Evolutionary conservation across 92 coral and sea anemone species (phyloP).

Genomic region (Siderastrea radians): DNA sequence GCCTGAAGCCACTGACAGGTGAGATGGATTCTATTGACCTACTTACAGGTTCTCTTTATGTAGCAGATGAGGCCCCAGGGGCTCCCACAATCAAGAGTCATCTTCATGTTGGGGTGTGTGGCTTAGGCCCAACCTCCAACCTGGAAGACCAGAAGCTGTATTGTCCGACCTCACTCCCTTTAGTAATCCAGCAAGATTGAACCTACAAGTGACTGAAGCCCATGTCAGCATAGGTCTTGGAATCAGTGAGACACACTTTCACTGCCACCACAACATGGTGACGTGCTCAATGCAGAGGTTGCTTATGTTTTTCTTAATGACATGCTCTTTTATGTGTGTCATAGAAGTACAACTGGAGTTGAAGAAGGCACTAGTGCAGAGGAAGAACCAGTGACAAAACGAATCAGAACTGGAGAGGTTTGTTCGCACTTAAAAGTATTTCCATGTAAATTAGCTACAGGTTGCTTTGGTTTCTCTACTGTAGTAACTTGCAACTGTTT

Average conservation of each 20-base stretch:
- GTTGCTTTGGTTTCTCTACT: neutral
- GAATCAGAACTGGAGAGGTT: conserved; percentile 80
- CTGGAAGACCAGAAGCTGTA: neutral
- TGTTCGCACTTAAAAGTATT: neutral
- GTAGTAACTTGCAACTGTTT: neutral
- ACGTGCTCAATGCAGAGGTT: neutral
- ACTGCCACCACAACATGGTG: neutral
- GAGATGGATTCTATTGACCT: neutral
- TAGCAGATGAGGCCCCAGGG: no score
- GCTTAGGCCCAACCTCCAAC: neutral
- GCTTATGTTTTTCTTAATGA: no score
- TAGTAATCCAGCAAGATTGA: neutral
- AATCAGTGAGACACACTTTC: no score
- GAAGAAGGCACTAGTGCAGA: conserved; percentile 41
- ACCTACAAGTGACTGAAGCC: neutral
- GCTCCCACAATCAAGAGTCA: no score
- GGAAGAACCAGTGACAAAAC: conserved; percentile 78
- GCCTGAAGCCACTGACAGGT: conserved; percentile 70
- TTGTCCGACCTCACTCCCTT: neutral
- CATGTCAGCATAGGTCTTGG: no score
- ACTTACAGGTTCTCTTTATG: no score
- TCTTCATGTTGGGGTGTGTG: neutral
- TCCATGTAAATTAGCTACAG: neutral
- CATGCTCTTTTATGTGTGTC: neutral
- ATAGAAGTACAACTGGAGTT: conserved; percentile 30